Evolutionary conservation across 30 jellyfish, hydroid and myxozoan genomes (phyloP), one percentile per base, ranked within the genome.

Genomic region (Pelagia noctiluca): DNA sequence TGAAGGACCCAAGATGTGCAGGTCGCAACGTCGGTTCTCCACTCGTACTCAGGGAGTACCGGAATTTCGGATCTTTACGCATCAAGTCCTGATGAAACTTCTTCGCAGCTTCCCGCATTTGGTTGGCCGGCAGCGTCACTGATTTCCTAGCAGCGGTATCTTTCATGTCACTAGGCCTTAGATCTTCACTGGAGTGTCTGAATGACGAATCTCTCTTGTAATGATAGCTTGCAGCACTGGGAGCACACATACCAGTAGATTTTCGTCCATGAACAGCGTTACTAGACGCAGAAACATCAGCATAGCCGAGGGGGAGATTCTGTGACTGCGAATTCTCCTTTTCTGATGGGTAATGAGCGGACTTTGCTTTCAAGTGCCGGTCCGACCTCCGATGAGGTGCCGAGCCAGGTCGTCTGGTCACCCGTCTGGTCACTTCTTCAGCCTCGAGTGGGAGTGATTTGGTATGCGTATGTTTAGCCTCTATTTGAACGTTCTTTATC

Each of bases 21-120:
- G 88, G 94, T 38, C 83, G 76, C 42, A 78, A 1, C 11, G 48
- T 1, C 3, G 70, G 74, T 35, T 84, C 94, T 19, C 49, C 85
- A 32, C n/a, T n/a, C n/a, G 85, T 53, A 35, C 75, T 71, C 33
- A 84, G 28, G 11, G 98, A 92, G 70, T 92, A 93, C 48, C 96
- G 93, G 73, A 92, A 92, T 74, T 86, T 92, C 38, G 98, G 98
- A 78, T 92, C 90, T 61, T 86, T 85, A 29, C 80, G 80, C 91
- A 85, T 79, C 25, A 92, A 92, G 48, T 85, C 96, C 35, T 92
- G 87, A 78, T 93, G 98, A 84, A 78, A 93, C 46, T 83, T 83
- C 26, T 87, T 93, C 25, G 98, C 98, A 29, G 98, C 98, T 77
- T 86, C 97, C 30, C 98, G 71, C 90, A 93, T 71, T 69, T 87